Conservation (phyloP, 2,797 vertebrate species). For the Sphenodon punctatus region DNA sequence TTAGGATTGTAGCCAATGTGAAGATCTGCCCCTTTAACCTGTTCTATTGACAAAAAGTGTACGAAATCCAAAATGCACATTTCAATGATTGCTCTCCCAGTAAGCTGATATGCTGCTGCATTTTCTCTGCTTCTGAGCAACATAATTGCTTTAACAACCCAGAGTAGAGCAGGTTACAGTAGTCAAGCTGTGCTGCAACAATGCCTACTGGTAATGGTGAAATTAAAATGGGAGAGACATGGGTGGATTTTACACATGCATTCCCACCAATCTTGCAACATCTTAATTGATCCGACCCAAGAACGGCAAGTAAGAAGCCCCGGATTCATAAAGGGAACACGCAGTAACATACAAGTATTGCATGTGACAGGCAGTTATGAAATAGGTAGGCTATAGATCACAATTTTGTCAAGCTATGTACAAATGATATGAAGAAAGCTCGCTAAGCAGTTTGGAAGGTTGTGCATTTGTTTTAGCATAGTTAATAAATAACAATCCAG, state of each 20-base stretch:
- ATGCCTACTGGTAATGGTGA: neutral
- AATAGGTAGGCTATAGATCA: neutral
- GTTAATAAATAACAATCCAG: constrained; percentile 7
- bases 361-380: constrained; percentile 46
- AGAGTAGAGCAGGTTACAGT: neutral
- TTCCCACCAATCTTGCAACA: neutral
- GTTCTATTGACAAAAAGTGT: fast-evolving
- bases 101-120: neutral
- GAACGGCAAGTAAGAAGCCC: neutral
- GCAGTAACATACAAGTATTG: neutral
- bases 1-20: neutral
- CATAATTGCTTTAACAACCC: neutral
- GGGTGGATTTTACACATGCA: neutral
- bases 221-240: neutral
- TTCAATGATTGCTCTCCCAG: neutral
- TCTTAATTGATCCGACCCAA: neutral
- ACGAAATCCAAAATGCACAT: neutral
- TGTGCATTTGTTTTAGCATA: neutral
- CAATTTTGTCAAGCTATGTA: neutral
- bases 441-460: neutral
- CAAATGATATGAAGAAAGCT: neutral
- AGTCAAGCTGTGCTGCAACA: fast-evolving
- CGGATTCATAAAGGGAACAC: neutral
- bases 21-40: neutral
- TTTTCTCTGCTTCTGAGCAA: neutral